Evolutionary conservation across 2,113 vertebrate genomes (phyloP).

Genomic region (Lepus americanus): DNA sequence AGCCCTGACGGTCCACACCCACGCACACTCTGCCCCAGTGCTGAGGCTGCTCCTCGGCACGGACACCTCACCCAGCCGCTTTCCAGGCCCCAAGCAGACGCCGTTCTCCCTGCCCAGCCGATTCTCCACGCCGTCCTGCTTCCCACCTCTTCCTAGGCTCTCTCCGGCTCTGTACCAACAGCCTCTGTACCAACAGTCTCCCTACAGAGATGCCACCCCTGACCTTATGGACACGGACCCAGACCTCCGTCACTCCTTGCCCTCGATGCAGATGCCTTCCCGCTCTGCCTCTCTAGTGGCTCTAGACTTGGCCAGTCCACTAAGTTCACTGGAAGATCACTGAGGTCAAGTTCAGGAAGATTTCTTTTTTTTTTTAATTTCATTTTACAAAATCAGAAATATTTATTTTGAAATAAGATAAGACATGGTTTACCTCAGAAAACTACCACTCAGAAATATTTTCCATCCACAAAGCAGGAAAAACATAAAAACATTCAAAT

Average conservation of each 20-base stretch:
- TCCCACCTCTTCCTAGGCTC: neutral
- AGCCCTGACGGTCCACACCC: no score
- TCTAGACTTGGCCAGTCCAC: constrained; percentile 84
- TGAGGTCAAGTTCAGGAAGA: constrained; percentile 67
- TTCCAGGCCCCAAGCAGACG: neutral
- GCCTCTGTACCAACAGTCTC: neutral
- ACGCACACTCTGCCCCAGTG: no score
- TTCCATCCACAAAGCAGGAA: constrained; percentile 79
- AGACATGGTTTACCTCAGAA: constrained; percentile 84
- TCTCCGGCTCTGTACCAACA: neutral
- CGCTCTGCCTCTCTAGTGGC: neutral
- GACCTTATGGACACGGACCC: neutral
- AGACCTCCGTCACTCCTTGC: neutral
- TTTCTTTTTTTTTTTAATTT: constrained; percentile 79
- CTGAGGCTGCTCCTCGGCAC: no score
- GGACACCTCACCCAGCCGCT: neutral
- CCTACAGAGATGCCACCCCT: neutral
- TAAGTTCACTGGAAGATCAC: constrained; percentile 84
- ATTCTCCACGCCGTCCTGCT: neutral
- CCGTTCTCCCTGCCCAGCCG: neutral
- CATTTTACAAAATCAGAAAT: constrained; percentile 85
- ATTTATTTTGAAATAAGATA: constrained; percentile 84
- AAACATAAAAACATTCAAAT: constrained; percentile 77
- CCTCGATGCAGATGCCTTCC: neutral
- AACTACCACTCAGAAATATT: constrained; percentile 83